Conservation (phyloP, 2,888 invertebrate species). For the Abscondita cerata region DNA sequence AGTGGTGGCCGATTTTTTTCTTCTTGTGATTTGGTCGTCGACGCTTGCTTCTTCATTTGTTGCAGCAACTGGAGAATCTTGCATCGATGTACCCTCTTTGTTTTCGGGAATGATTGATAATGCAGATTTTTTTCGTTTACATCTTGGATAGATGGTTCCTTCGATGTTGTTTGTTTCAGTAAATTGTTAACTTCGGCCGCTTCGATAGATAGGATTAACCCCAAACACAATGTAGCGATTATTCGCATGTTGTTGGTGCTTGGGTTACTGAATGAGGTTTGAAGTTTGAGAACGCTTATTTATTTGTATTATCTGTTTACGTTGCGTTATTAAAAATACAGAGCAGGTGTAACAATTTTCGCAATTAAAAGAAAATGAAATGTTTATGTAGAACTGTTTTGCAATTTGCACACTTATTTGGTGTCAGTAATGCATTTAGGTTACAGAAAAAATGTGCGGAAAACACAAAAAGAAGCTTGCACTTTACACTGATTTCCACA, state of each 20-base stretch:
- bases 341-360: too few relatives aligned
- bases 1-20: slow-evolving; percentile 57
- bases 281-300: background rate
- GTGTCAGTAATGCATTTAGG: too few relatives aligned
- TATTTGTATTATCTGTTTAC: slow-evolving; percentile 4
- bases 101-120: background rate
- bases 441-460: too few relatives aligned
- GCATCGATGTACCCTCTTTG: background rate
- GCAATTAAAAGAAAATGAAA: too few relatives aligned
- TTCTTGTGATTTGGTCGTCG: slow-evolving; percentile 35
- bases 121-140: too few relatives aligned
- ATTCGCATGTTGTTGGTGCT: slow-evolving; percentile 10
- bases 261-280: slow-evolving; percentile 14
- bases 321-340: background rate
- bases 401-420: too few relatives aligned
- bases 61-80: background rate
- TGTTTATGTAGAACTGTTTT: too few relatives aligned
- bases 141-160: too few relatives aligned
- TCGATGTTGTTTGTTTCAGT: background rate
- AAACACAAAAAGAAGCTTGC: too few relatives aligned
- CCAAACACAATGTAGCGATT: slow-evolving; percentile 12
- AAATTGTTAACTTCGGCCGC: background rate
- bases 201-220: background rate
- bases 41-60: slow-evolving; percentile 22
- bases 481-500: too few relatives aligned